Percentiles rank a stretch among this genome's conserved stretches.
Evolutionary conservation across 2,888 invertebrate genomes (phyloP).

Genomic region (Argyresthia goedartella): DNA sequence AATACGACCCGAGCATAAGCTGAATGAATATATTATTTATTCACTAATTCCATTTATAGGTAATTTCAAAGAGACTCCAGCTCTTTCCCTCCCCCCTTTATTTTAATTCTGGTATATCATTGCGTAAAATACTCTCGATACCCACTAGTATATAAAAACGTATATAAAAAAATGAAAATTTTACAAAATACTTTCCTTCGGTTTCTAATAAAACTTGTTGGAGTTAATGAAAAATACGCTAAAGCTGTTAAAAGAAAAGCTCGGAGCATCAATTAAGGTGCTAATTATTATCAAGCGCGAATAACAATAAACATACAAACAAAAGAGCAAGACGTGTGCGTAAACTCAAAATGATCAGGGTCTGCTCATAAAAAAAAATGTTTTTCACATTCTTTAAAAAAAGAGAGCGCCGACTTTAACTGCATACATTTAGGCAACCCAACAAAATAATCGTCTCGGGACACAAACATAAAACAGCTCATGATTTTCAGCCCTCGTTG

Average conservation of each 20-base stretch:
- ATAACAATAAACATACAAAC: not conserved
- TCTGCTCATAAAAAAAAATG: no score
- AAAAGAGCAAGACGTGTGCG: not conserved
- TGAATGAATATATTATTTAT: constrained; percentile 3
- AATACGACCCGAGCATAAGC: not conserved
- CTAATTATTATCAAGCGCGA: constrained; percentile 27
- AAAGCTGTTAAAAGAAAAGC: constrained; percentile 19
- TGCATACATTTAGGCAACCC: no score
- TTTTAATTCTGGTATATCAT: not conserved
- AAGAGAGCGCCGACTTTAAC: no score
- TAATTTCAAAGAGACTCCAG: not conserved
- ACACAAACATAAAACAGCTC: no score
- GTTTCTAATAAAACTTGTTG: not conserved
- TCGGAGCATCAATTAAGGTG: constrained; percentile 33
- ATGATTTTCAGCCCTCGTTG: no score
- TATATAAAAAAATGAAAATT: not conserved
- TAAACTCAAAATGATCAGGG: not conserved
- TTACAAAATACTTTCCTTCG: not conserved
- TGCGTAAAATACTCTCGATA: not conserved
- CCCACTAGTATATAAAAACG: not conserved
- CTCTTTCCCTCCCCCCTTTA: not conserved
- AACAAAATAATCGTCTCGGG: no score
- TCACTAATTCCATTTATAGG: constrained; percentile 6
- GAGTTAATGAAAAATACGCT: not conserved
- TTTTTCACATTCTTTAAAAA: no score